These are phyloP conservation scores for Sycophila sp. DNA, from an alignment of 1,140 invertebrate species.

Conservation along the genomic window DNA sequence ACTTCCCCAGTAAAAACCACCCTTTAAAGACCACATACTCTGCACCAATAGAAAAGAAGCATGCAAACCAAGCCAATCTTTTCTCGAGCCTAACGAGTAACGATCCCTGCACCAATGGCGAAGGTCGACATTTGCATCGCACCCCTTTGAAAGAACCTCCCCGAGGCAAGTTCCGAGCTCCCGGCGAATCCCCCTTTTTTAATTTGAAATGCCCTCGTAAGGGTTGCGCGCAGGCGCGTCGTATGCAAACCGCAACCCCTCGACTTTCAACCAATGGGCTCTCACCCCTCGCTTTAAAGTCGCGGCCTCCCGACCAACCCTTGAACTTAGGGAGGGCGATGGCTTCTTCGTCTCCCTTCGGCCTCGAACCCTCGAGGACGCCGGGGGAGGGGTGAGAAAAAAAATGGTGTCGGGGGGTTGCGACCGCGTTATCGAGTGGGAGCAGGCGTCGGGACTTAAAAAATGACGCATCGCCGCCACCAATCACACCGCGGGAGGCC, in stretches of 20 bases:
- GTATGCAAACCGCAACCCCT: conserved; percentile 31
- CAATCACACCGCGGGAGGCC: conserved; percentile 59
- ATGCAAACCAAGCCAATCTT: too few species aligned
- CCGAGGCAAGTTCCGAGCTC: neutral
- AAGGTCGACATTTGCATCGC: conserved; percentile 13
- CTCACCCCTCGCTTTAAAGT: conserved; percentile 7
- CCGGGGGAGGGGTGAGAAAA: neutral
- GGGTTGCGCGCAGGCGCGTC: neutral
- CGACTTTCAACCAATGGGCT: neutral
- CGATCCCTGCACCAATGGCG: neutral
- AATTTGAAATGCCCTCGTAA: neutral
- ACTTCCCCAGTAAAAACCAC: too few species aligned
- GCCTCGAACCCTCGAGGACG: neutral
- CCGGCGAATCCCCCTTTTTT: neutral
- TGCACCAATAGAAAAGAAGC: too few species aligned
- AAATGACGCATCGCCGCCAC: conserved; percentile 61
- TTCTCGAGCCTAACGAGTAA: too few species aligned
- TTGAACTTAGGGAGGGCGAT: neutral
- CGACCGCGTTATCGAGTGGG: conserved; percentile 56
- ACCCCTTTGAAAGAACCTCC: neutral
- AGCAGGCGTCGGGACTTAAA: conserved; percentile 55
- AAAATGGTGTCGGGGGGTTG: neutral
- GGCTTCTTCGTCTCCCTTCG: neutral
- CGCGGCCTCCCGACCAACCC: neutral
- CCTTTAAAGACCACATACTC: too few species aligned